Base-by-base conservation (phyloP, 2,113 vertebrate genomes). In the Platysteira castanea region DNA sequence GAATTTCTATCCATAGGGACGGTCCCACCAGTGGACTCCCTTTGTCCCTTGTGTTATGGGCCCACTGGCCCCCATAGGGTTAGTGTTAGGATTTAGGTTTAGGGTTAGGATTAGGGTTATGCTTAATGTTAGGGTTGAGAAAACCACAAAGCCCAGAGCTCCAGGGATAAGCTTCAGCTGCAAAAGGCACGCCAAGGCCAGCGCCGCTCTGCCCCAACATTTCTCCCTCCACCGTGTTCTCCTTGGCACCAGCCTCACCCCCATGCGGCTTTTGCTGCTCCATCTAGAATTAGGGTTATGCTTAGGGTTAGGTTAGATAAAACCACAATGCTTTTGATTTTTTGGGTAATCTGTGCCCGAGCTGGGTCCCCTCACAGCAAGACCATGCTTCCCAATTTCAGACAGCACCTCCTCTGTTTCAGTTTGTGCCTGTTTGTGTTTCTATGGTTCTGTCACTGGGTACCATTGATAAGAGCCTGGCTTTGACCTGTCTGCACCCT, bases 271-370 rank as follows among this genome's bases (percentile, higher is more conserved):
- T 57, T 59, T 59, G 7, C 14, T 35, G 3, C 21, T 35, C 9
- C 3, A 2, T n/a, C 21, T 5, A 15, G 15, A 5, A 7, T 59
- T 26, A 7, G 10, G 3, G 8, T 56, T 20, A 22, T 3, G 10
- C 23, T 17, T 24, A 17, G 10, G n/a, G 10, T 37, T 11, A 37
- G 15, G 15, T 27, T 60, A 26, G 15, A 18, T 15, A 26, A 59
- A 26, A 37, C 35, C 15, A 18, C 23, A 26, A 17, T 17, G 15
- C 6, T 42, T 76, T 70, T 56, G 11, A 57, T 5, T 59, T 18
- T 73, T 27, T 61, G 15, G 14, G 46, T 20, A 68, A 54, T 4
- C 24, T 41, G 2, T 47, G 11, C n/a, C n/a, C 13, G 19, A 46
- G 50, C 9, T 60, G 1, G 1, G 16, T 50, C 54, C 53, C 31